These are phyloP conservation scores for Vesta saturnalis DNA, from an alignment of 2,888 invertebrate species.

Conservation along the genomic window DNA sequence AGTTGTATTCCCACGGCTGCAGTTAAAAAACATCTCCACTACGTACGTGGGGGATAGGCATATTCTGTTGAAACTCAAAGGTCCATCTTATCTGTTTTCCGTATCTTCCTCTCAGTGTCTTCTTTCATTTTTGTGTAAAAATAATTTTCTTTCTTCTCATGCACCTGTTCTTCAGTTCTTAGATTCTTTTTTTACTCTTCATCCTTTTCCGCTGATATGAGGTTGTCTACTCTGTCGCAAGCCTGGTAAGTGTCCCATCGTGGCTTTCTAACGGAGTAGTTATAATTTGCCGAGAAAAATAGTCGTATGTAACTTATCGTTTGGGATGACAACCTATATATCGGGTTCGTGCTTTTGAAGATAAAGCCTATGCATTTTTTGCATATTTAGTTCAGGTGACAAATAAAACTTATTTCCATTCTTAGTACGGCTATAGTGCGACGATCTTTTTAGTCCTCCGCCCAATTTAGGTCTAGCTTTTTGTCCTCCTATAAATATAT, in stretches of 20 bases:
- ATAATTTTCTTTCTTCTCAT: too few relatives aligned
- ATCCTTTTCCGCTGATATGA: too few relatives aligned
- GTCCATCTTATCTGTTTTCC: too few relatives aligned
- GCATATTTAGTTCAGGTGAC: slow-evolving; percentile 44
- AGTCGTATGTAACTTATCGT: slow-evolving; percentile 18
- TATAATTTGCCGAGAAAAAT: slow-evolving; percentile 21
- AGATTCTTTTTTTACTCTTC: too few relatives aligned
- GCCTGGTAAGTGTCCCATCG: slow-evolving; percentile 17
- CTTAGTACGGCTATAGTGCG: slow-evolving; percentile 31
- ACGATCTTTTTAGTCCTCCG: slow-evolving; percentile 27
- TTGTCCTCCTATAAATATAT: slow-evolving; percentile 11
- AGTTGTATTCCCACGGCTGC: slow-evolving; percentile 25
- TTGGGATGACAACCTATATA: not conserved
- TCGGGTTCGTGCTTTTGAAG: slow-evolving; percentile 24
- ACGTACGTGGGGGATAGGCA: too few relatives aligned
- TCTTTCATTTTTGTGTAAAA: too few relatives aligned
- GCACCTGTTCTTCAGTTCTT: too few relatives aligned
- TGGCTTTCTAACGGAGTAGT: slow-evolving; percentile 21
- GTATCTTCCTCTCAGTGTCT: too few relatives aligned
- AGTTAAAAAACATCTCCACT: too few relatives aligned
- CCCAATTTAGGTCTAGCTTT: slow-evolving; percentile 22
- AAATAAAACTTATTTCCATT: slow-evolving; percentile 34
- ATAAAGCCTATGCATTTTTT: slow-evolving; percentile 24
- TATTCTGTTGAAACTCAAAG: too few relatives aligned
- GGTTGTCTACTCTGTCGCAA: too few relatives aligned